Evolutionary conservation across 2,888 invertebrate species (phyloP).

Genomic region (Dastarcus helophoroides): DNA sequence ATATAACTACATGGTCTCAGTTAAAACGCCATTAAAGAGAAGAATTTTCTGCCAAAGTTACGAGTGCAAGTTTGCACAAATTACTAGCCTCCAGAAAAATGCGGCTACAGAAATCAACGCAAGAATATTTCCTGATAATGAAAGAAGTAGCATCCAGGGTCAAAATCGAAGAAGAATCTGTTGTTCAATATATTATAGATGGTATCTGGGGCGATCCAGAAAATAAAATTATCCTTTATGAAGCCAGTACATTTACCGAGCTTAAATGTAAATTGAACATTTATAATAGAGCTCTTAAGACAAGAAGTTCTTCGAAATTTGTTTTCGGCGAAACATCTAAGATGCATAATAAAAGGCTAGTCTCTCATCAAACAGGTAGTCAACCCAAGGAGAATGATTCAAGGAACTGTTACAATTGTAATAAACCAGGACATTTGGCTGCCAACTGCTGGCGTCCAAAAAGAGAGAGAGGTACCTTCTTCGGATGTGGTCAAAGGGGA

Average conservation of each 20-base stretch:
- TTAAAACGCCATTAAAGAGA: conserved; percentile 14
- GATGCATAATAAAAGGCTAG: too few relatives aligned
- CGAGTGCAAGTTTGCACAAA: conserved; percentile 13
- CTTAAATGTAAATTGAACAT: conserved; percentile 15
- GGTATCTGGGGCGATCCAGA: conserved; percentile 14
- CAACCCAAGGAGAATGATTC: too few relatives aligned
- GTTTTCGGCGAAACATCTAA: too few relatives aligned
- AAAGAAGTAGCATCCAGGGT: conserved; percentile 20
- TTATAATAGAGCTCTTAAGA: conserved; percentile 12
- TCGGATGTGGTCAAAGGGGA: too few relatives aligned
- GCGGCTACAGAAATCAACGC: conserved; percentile 20
- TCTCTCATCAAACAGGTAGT: too few relatives aligned
- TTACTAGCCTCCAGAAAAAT: too few relatives aligned
- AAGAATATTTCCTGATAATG: conserved; percentile 28
- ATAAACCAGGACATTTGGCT: too few relatives aligned
- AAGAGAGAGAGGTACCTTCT: too few relatives aligned
- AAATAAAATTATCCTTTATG: conserved; percentile 15
- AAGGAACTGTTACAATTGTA: too few relatives aligned
- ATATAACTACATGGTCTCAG: conserved; percentile 16
- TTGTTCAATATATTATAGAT: conserved; percentile 16
- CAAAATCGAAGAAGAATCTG: conserved; percentile 10
- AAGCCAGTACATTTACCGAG: conserved; percentile 12
- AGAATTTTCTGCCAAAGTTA: conserved; percentile 18
- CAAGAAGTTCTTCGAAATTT: too few relatives aligned
- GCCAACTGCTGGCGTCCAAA: too few relatives aligned